These are phyloP conservation scores for Acridotheres tristis DNA, from an alignment of 2,797 vertebrate genomes.

Conservation along the genomic window DNA sequence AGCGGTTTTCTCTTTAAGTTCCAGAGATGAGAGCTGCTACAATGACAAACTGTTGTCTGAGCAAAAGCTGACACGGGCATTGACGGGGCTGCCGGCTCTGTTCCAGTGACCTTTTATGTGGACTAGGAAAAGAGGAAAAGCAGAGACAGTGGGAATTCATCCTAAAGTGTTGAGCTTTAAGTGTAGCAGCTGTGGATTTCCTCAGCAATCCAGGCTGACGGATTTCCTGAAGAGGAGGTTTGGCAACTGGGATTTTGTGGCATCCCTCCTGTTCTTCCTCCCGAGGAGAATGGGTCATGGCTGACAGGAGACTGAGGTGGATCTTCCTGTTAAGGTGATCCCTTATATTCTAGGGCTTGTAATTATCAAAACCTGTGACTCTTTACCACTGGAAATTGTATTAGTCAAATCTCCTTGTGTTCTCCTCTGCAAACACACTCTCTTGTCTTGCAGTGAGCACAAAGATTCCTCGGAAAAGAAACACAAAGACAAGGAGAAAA, in stretches of 20 bases:
- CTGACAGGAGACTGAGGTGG: background rate
- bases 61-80: conserved; percentile 35
- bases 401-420: conserved; percentile 10
- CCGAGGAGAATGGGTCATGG: background rate
- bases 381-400: background rate
- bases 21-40: conserved; percentile 48
- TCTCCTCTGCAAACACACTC: conserved; percentile 28
- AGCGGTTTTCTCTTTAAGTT: conserved; percentile 60
- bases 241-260: background rate
- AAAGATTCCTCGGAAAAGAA: conserved; percentile 95
- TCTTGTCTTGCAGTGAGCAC: conserved; percentile 84
- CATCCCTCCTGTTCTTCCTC: background rate
- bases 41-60: conserved; percentile 43
- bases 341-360: background rate
- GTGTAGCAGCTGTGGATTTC: background rate
- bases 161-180: background rate
- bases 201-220: background rate
- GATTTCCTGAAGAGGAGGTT: background rate
- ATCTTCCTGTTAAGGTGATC: background rate
- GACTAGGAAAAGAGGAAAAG: background rate
- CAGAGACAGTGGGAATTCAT: background rate
- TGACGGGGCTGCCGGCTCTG: background rate
- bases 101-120: background rate
- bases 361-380: background rate
- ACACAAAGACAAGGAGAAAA: conserved; percentile 91